Conservation (phyloP, 1,140 invertebrate genomes). For the Antheraea pernyi region DNA sequence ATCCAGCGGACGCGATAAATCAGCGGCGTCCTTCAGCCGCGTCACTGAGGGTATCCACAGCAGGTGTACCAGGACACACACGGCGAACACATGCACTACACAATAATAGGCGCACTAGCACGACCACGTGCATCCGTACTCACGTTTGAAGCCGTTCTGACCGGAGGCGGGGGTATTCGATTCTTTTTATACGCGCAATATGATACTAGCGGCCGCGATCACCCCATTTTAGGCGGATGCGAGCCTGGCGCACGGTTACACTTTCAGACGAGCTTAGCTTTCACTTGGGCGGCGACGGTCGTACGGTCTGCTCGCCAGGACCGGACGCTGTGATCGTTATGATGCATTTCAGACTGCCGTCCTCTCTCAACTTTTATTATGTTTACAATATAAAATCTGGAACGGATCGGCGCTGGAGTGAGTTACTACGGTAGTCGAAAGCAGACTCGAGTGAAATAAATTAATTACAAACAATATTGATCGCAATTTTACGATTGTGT, state of each 20-base stretch:
- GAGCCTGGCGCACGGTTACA: constrained; percentile 49
- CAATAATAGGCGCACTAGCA: constrained; percentile 37
- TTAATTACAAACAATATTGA: background rate
- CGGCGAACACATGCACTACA: constrained; percentile 36
- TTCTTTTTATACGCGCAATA: constrained; percentile 93
- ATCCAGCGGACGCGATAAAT: constrained; percentile 57
- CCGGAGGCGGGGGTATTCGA: constrained; percentile 83
- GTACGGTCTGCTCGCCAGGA: constrained; percentile 12
- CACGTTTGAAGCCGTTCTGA: constrained; percentile 95
- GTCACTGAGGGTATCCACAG: constrained; percentile 39
- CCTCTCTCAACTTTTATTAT: background rate
- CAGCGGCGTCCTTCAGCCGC: constrained; percentile 48
- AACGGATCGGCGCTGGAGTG: constrained; percentile 8
- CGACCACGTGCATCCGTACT: constrained; percentile 65
- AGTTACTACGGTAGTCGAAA: constrained; percentile 2
- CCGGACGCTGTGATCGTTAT: background rate
- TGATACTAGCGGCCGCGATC: constrained; percentile 83
- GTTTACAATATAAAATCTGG: constrained; percentile 29
- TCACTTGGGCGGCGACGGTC: constrained; percentile 48
- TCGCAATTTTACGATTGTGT: constrained; percentile 3
- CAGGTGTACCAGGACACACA: constrained; percentile 8
- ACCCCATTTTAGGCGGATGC: constrained; percentile 84
- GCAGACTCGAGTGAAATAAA: background rate
- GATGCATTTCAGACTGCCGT: constrained; percentile 6
- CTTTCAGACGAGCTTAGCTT: constrained; percentile 74